Evolutionary conservation across 2,888 invertebrate genomes (phyloP).

Genomic region (Ochropleura leucogaster): DNA sequence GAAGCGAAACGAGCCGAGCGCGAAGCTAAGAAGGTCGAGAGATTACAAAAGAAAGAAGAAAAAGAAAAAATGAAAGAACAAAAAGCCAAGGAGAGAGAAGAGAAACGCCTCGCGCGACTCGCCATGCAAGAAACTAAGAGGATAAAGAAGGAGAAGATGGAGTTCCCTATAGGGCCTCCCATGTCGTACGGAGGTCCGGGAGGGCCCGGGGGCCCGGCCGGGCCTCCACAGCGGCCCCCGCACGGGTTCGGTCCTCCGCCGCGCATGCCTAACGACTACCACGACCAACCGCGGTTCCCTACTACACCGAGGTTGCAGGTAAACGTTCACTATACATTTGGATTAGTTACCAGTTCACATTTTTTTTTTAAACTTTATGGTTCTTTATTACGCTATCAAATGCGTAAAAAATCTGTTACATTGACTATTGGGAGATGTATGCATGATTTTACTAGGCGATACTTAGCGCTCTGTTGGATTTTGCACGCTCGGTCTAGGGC

Average conservation of each 20-base stretch:
- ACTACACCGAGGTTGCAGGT: slow-evolving; percentile 79
- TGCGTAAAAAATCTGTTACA: neutral
- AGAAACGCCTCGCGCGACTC: slow-evolving; percentile 83
- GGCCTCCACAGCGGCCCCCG: slow-evolving; percentile 18
- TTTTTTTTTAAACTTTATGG: no score
- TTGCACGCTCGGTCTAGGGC: neutral
- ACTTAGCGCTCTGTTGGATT: neutral
- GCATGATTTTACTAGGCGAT: neutral
- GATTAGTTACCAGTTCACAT: neutral
- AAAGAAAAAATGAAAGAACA: slow-evolving; percentile 86
- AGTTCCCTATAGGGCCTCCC: slow-evolving; percentile 70
- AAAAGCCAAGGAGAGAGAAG: slow-evolving; percentile 88
- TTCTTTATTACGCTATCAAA: no score
- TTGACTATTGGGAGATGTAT: neutral
- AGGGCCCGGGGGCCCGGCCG: slow-evolving; percentile 21
- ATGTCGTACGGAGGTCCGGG: slow-evolving; percentile 51
- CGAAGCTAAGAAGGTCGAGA: slow-evolving; percentile 85
- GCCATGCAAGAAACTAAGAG: slow-evolving; percentile 86
- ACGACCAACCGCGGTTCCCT: slow-evolving; percentile 77
- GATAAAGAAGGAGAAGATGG: slow-evolving; percentile 82
- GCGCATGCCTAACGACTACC: slow-evolving; percentile 65
- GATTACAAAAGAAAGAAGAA: slow-evolving; percentile 88
- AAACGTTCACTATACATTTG: slow-evolving; percentile 2
- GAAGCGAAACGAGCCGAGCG: slow-evolving; percentile 86
- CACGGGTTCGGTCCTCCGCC: slow-evolving; percentile 34